Conservation (phyloP, 2,113 vertebrate genomes). For the Psilopogon haemacephalus region DNA sequence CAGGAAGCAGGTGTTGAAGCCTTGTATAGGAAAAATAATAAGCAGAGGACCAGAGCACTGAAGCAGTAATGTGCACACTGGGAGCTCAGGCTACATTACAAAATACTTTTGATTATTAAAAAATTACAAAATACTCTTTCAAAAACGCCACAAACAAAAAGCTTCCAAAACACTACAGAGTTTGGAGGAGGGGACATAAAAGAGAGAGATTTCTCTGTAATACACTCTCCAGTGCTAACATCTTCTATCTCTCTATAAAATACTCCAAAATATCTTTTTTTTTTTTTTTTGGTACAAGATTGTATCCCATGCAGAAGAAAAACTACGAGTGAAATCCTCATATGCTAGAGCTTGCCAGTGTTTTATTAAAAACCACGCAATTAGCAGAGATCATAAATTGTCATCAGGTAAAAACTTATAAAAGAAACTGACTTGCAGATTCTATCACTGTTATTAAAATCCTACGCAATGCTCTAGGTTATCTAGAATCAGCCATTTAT, state of each 20-base stretch:
- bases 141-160: not conserved
- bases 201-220: not conserved
- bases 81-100: not conserved
- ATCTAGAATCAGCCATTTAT: not conserved
- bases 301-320: not conserved
- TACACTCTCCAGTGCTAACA: not conserved
- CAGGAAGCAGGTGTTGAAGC: not conserved
- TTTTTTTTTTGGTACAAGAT: not conserved
- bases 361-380: not conserved
- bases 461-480: not conserved
- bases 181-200: accelerated
- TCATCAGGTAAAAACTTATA: not conserved
- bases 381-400: not conserved
- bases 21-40: not conserved
- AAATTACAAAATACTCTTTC: too few species aligned
- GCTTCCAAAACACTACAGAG: not conserved
- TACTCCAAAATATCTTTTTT: not conserved
- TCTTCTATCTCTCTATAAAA: not conserved
- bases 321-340: not conserved
- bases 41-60: not conserved
- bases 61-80: not conserved
- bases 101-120: not conserved
- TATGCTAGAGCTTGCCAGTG: not conserved
- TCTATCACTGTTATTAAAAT: not conserved
- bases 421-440: not conserved